A percentile compares a stretch with the other conserved stretches of the same genome.
Conservation (phyloP, 1,140 invertebrate genomes). For the Brachionus calyciflorus region DNA sequence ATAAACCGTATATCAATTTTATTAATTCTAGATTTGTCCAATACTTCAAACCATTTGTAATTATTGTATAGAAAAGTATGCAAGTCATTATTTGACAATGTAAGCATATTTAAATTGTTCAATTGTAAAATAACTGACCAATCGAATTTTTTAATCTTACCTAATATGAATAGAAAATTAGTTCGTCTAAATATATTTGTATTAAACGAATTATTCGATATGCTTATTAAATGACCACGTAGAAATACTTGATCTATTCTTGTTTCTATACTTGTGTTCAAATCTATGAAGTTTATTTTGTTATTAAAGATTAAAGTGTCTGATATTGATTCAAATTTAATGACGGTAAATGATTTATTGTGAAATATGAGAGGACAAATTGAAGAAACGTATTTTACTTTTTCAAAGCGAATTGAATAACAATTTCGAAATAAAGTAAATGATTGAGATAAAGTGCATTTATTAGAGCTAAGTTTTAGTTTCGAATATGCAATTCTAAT, state of each 20-base stretch:
- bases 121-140: background rate
- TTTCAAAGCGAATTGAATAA: background rate
- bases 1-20: background rate
- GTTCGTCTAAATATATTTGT: background rate
- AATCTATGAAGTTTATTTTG: background rate
- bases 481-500: background rate
- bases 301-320: background rate
- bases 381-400: background rate
- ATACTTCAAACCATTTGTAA: background rate
- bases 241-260: background rate
- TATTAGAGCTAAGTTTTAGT: background rate
- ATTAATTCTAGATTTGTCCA: background rate
- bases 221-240: background rate
- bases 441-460: background rate
- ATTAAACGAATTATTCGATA: background rate
- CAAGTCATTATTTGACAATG: background rate
- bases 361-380: background rate
- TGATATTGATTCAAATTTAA: slow-evolving; percentile 1
- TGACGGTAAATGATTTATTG: background rate
- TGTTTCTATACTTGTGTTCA: background rate
- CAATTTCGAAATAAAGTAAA: background rate
- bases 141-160: background rate
- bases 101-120: background rate
- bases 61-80: background rate
- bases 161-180: background rate